A percentile compares a stretch with the other conserved stretches of the same genome.
Evolutionary conservation across 2,113 vertebrate genomes (phyloP).

Genomic region (Coptodon rendalli): DNA sequence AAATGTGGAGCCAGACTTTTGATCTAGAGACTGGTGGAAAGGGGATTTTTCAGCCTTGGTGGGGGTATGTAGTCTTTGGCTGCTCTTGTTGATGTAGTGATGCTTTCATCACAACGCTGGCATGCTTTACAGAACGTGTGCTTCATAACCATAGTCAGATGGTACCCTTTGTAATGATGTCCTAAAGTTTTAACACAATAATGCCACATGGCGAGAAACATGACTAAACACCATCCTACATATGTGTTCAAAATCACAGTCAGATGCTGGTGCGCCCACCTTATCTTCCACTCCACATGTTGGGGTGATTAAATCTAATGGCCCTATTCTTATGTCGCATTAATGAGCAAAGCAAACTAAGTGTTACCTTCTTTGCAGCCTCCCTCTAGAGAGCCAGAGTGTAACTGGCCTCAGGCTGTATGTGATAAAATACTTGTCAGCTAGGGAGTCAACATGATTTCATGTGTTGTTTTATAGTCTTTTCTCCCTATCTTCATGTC

Average conservation of each 20-base stretch:
- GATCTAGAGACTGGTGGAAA: neutral
- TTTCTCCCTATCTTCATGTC: conserved; percentile 6
- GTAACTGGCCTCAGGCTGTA: neutral
- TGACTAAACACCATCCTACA: neutral
- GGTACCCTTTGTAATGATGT: neutral
- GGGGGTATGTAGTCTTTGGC: neutral
- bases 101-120: neutral
- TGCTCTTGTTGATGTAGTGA: neutral
- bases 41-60: neutral
- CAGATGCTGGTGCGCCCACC: neutral
- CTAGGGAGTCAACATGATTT: conserved; percentile 33
- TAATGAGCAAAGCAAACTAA: conserved; percentile 21
- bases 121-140: neutral
- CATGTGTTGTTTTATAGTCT: conserved; percentile 37
- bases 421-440: conserved; percentile 37
- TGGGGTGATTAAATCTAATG: conserved; percentile 14
- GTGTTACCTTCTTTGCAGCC: neutral
- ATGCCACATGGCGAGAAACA: neutral
- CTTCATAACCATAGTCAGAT: neutral
- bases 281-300: neutral
- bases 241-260: neutral
- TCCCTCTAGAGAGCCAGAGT: neutral
- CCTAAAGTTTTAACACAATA: neutral
- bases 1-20: neutral
- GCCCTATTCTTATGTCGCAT: neutral